Percentiles rank a stretch among this genome's conserved stretches.
Conservation (phyloP, 1,140 invertebrate species). For the Brachionus rotundiformis region DNA sequence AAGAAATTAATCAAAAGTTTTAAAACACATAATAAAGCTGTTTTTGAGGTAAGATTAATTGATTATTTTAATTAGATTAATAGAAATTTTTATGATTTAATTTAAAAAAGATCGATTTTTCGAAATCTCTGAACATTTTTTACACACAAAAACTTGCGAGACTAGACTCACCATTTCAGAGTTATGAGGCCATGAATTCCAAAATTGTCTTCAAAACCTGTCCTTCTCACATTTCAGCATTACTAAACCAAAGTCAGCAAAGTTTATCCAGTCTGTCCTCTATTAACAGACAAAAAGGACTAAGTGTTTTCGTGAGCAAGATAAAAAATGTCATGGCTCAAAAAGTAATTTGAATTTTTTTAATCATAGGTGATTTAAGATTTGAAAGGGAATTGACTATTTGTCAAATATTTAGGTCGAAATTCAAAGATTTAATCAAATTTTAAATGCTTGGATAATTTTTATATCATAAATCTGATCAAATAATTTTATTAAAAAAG, state of each 20-base stretch:
- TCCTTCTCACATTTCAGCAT: constrained; percentile 9
- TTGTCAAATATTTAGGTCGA: neutral
- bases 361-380: neutral
- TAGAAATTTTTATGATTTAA: neutral
- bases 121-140: neutral
- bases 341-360: constrained; percentile 23
- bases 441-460: neutral
- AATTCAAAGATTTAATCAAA: neutral
- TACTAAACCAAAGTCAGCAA: neutral
- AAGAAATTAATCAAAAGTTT: constrained; percentile 24
- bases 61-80: neutral
- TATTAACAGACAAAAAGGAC: neutral
- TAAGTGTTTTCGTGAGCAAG: neutral
- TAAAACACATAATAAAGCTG: neutral
- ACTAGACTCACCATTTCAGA: neutral
- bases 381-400: neutral
- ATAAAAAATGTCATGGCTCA: constrained; percentile 12
- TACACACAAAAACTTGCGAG: neutral
- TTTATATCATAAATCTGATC: neutral
- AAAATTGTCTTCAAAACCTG: neutral
- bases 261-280: constrained; percentile 18
- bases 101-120: constrained; percentile 16
- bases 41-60: constrained; percentile 36
- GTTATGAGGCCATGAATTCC: neutral
- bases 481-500: neutral